Evolutionary conservation across 2,113 vertebrate species (phyloP), one percentile per base, ranked within the genome.

Genomic region (Miniopterus natalensis): DNA sequence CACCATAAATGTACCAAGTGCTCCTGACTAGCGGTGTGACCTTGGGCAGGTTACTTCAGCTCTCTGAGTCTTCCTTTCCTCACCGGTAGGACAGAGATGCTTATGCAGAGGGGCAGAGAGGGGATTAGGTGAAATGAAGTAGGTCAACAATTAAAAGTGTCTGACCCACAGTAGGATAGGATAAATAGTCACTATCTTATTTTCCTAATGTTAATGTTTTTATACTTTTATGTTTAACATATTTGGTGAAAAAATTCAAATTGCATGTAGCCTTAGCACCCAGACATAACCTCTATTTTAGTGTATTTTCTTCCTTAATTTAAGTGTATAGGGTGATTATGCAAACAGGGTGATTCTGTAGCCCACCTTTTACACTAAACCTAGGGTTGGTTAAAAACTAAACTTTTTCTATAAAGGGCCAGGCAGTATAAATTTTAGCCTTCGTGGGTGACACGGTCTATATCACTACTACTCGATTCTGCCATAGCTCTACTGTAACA

Each of bases 321-420:
- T 77, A 25, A n/a, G 12, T 78, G 2, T 36, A 3, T 8, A 25
- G 29, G 42, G 6, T 65, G 40, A 36, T 47, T 68, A 86, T 68
- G 29, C 80, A 90, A 74, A 84, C 81, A 95, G 25, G 3, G 29
- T 68, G 36, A 87, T 55, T 90, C 68, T 71, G 15, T 74, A 74
- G 18, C 17, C 84, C 88, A 59, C 61, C 36, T 93, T 89, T 97
- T 75, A 75, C n/a, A 25, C 25, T 36, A 79, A 90, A 55, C 29
- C 8, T 91, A 59, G 57, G 12, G 45, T 6, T 27, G 25, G 42
- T 47, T 81, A n/a, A 55, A 73, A 65, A 13, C 7, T 42, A 77
- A 77, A 70, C 3, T 68, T 84, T 53, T 81, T 75, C 74, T 80
- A 6, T 27, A 13, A 93, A 88, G 45, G 18, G 18, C 45, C n/a